Conservation (phyloP, 2,888 invertebrate genomes). For the Agapostemon virescens region DNA sequence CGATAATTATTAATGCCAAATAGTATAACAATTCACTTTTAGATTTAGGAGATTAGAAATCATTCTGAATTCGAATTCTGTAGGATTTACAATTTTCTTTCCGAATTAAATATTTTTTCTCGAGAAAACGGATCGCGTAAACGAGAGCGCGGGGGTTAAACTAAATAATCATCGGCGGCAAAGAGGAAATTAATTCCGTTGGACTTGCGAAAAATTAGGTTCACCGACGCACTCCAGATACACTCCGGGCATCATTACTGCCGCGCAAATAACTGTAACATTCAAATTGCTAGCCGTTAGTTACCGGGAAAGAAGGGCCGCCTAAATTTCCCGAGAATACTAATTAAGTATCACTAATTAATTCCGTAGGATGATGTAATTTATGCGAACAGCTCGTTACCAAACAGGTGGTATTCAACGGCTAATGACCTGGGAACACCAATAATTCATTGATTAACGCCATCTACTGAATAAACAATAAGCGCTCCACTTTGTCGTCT, state of each 20-base stretch:
- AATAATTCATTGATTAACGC: slow-evolving; percentile 68
- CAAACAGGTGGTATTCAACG: slow-evolving; percentile 65
- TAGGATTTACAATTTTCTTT: background rate
- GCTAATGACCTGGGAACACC: slow-evolving; percentile 66
- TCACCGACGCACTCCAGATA: background rate
- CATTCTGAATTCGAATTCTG: background rate
- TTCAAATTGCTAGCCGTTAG: slow-evolving; percentile 28
- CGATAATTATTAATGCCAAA: background rate
- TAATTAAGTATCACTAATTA: slow-evolving; percentile 62
- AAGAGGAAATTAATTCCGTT: background rate
- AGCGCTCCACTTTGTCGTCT: slow-evolving; percentile 35
- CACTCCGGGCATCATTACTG: slow-evolving; percentile 29
- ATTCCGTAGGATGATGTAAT: slow-evolving; percentile 57
- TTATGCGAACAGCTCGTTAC: slow-evolving; percentile 64
- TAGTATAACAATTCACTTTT: too few relatives aligned
- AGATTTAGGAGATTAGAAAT: background rate
- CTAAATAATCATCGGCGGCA: background rate
- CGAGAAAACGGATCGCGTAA: background rate
- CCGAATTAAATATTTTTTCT: background rate
- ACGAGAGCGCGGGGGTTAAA: background rate
- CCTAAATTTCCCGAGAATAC: slow-evolving; percentile 55
- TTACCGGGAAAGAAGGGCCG: slow-evolving; percentile 34
- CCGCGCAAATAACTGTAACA: slow-evolving; percentile 27
- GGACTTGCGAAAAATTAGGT: slow-evolving; percentile 5
- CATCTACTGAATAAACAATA: slow-evolving; percentile 64